Evolutionary conservation across 2,888 invertebrate species (phyloP).

Genomic region (Tenodera sinensis): DNA sequence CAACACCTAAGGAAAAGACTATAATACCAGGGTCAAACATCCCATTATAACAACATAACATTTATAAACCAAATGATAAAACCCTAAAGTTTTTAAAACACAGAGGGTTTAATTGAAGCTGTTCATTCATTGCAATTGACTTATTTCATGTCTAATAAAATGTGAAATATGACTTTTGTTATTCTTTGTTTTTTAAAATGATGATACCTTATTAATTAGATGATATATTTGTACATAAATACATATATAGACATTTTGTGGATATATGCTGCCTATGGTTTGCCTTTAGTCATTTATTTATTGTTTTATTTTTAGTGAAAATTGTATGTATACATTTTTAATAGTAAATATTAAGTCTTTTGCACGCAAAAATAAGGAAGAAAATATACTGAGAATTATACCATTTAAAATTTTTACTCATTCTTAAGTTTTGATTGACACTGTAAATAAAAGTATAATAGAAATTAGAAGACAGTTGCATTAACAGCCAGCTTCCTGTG

Average conservation of each 20-base stretch:
- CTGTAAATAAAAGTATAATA: background rate
- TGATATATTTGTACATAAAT: background rate
- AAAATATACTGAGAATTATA: background rate
- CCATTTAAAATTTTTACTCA: background rate
- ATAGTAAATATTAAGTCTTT: slow-evolving; percentile 1
- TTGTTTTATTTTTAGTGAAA: background rate
- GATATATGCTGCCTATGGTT: background rate
- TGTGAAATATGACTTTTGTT: background rate
- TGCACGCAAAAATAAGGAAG: background rate
- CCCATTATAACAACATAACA: no score
- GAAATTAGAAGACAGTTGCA: background rate
- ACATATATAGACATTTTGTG: background rate
- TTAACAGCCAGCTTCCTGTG: background rate
- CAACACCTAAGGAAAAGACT: no score
- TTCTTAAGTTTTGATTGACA: background rate
- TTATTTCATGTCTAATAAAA: background rate
- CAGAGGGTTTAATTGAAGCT: background rate
- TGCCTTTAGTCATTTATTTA: background rate
- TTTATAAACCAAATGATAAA: background rate
- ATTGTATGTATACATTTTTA: background rate
- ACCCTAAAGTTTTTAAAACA: background rate
- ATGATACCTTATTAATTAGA: background rate
- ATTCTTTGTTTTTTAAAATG: background rate
- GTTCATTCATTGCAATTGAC: background rate
- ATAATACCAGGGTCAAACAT: no score